Evolutionary conservation across 2,797 vertebrate genomes (phyloP).

Genomic region (Anas flavirostris): DNA sequence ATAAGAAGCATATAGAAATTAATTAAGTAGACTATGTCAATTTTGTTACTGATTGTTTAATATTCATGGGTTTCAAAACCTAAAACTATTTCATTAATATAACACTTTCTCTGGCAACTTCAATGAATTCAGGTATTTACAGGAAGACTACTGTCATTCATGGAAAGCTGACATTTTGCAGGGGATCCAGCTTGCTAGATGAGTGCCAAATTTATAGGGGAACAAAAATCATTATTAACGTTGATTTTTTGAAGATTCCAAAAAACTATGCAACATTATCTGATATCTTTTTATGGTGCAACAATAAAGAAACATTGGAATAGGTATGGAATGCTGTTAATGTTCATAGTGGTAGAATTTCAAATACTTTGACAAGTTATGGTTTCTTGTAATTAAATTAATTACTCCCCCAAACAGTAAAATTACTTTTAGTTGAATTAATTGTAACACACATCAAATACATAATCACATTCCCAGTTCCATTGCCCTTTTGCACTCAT

Average conservation of each 20-base stretch:
- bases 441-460: not conserved
- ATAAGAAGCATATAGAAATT: not conserved
- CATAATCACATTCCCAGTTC: not conserved
- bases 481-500: not conserved
- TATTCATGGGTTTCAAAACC: not conserved
- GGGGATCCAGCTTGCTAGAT: not conserved
- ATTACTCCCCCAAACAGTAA: not conserved
- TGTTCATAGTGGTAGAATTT: not conserved
- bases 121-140: not conserved
- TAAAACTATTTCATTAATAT: not conserved
- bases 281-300: not conserved
- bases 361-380: not conserved
- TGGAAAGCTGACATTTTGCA: not conserved
- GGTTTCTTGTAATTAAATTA: constrained; percentile 14
- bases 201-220: not conserved
- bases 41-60: not conserved
- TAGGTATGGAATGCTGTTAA: not conserved
- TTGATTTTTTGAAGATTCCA: not conserved
- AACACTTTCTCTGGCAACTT: not conserved
- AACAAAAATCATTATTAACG: not conserved
- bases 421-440: not conserved
- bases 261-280: not conserved
- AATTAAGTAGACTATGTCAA: not conserved
- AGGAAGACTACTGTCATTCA: not conserved
- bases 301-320: not conserved